Conservation (phyloP, 2,113 vertebrate species). For the Alexandromys fortis region DNA sequence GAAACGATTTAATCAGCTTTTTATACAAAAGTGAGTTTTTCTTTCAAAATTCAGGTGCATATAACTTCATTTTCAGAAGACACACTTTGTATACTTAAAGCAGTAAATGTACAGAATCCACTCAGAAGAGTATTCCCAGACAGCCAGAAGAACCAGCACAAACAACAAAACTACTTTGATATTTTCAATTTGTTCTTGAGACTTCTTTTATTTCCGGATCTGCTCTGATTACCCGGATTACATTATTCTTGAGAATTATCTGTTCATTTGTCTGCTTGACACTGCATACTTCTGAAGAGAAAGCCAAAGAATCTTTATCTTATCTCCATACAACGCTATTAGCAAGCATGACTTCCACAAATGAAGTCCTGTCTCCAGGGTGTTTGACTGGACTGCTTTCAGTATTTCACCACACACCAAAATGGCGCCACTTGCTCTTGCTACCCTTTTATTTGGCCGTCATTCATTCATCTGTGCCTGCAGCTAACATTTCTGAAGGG, state of each 20-base stretch:
- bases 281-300: conserved; percentile 16
- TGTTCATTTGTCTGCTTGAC: conserved; percentile 50
- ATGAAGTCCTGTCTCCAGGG: background rate
- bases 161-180: background rate
- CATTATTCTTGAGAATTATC: conserved; percentile 48
- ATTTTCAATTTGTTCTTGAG: conserved; percentile 17
- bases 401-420: background rate
- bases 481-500: background rate
- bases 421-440: background rate
- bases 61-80: conserved; percentile 56
- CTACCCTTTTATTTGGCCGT: background rate
- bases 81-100: background rate
- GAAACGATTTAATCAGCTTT: conserved; percentile 26
- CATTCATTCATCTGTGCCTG: background rate
- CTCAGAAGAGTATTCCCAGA: conserved; percentile 18
- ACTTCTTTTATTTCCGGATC: conserved; percentile 9
- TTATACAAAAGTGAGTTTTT: conserved; percentile 30
- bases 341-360: conserved; percentile 49
- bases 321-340: conserved; percentile 24
- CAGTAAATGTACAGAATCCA: conserved; percentile 23
- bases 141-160: conserved; percentile 22
- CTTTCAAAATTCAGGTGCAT: conserved; percentile 46
- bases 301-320: background rate
- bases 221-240: conserved; percentile 4
- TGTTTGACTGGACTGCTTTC: background rate